A percentile compares a stretch with the other conserved stretches of the same genome.
Conservation (phyloP, 2,113 vertebrate genomes). For the Phrynosoma platyrhinos region DNA sequence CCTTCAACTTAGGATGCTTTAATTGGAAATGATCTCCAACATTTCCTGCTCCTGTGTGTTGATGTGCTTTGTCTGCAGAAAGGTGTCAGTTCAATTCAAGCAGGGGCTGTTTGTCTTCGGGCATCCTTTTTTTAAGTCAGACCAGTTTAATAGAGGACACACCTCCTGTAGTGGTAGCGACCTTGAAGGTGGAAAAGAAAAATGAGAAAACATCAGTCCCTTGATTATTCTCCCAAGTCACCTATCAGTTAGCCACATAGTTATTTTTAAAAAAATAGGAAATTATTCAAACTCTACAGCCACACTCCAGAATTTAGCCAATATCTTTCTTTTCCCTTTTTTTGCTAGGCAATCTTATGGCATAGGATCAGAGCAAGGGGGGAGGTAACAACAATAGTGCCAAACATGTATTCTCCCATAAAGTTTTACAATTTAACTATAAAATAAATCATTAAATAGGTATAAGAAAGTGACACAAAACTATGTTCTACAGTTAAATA, state of each 20-base stretch:
- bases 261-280: background rate
- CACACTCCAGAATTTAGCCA: too few relatives aligned
- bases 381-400: too few relatives aligned
- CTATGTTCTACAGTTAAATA: too few relatives aligned
- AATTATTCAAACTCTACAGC: too few relatives aligned
- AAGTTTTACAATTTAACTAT: too few relatives aligned
- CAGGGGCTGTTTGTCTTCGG: background rate
- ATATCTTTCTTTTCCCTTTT: too few relatives aligned
- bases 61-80: background rate
- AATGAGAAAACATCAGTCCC: conserved; percentile 12
- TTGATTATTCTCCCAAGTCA: background rate
- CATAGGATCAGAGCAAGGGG: too few relatives aligned
- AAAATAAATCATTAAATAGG: too few relatives aligned
- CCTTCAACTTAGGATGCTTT: conserved; percentile 4
- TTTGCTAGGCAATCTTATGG: too few relatives aligned
- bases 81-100: background rate
- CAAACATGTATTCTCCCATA: too few relatives aligned
- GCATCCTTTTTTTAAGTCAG: background rate
- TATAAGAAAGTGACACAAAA: too few relatives aligned
- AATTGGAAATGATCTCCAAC: conserved; percentile 19
- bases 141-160: background rate
- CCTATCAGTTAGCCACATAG: background rate
- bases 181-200: conserved; percentile 10
- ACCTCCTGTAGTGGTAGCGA: conserved; percentile 21
- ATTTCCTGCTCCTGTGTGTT: background rate